A percentile compares a stretch with the other conserved stretches of the same genome.
Conservation (phyloP, 2,113 vertebrate species). For the Pardalotus punctatus region DNA sequence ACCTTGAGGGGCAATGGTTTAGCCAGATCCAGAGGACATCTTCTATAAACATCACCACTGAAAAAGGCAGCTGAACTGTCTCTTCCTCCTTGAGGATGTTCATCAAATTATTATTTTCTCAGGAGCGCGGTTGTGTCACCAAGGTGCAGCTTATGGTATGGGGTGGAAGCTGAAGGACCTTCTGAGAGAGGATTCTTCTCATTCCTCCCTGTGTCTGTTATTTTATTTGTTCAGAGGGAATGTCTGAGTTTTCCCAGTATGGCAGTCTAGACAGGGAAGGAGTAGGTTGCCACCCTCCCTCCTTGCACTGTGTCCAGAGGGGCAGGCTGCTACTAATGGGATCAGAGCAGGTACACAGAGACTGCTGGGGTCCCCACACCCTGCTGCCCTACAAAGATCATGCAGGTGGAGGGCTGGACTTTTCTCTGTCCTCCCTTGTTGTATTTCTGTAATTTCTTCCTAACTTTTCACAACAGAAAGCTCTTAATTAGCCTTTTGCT, state of each 20-base stretch:
- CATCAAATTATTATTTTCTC: not conserved
- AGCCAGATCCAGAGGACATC: not conserved
- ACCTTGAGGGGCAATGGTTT: fast-evolving
- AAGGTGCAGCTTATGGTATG: not conserved
- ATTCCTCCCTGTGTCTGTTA: not conserved
- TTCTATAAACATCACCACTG: not conserved
- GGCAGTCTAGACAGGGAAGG: not conserved
- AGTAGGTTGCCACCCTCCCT: not conserved
- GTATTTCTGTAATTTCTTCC: not conserved
- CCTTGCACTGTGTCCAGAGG: not conserved
- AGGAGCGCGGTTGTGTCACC: not conserved
- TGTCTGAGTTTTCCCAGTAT: not conserved
- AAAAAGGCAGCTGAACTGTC: not conserved
- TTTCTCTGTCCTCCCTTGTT: not conserved
- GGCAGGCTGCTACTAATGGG: not conserved
- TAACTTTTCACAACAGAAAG: not conserved
- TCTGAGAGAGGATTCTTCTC: not conserved
- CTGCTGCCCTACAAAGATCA: not conserved
- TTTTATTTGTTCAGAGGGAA: not conserved
- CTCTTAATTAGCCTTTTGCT: not conserved
- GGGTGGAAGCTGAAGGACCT: not conserved
- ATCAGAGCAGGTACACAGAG: not conserved
- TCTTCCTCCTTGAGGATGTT: not conserved
- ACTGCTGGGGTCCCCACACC: not conserved
- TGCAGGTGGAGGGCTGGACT: not conserved